Base-by-base conservation (phyloP, 2,113 vertebrate genomes). In the Gymnorhina tibicen region DNA sequence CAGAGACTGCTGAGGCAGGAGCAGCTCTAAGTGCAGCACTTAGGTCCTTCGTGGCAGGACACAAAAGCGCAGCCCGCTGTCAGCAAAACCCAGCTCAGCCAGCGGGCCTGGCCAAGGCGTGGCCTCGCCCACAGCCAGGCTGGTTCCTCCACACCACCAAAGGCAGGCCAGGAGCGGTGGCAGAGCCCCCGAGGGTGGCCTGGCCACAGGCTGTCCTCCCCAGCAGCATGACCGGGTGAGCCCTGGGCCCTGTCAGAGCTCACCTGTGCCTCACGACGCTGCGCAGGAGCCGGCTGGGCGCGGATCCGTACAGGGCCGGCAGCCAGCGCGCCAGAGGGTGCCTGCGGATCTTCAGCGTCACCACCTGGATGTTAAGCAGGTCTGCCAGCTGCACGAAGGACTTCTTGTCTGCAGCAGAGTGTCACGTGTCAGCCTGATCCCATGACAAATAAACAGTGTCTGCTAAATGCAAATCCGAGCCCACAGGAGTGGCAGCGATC, bases 281-380 rank as follows among this genome's bases (percentile, higher is more conserved):
- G 85, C 98, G 97, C 84, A 99, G 64, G 47, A 98, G 97, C 49
- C 90, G 98, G 84, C 99, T 99, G 60, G 89, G 91, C 0, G 93
- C 69, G 0, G 98, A 99, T 30, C 58, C 86, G 95, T 99, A 99
- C 8, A 99, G 3, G 6, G 47, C 35, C 1, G 99, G 99, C 66
- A 97, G 37, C 79, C 98, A 96, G 6, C 35, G 66, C 5, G 97
- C 97, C 73, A 99, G 85, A 0, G 99, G 99, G 83, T 99, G 99
- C 59, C 96, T 97, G 67, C 97, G 98, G 8, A 98, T 96, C 89
- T 98, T 99, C 80, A 99, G 35, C 0, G 98, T 98, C 66, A 99
- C 98, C 59, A 99, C 99, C 90, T 99, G 98, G 74, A 99, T 99
- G 96, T 99, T 99, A 87, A 99, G 98, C 30, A 99, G 98, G 95